A percentile compares a stretch with the other conserved stretches of the same genome.
Evolutionary conservation across 1,140 invertebrate species (phyloP).

Genomic region (Whitmania pigra): DNA sequence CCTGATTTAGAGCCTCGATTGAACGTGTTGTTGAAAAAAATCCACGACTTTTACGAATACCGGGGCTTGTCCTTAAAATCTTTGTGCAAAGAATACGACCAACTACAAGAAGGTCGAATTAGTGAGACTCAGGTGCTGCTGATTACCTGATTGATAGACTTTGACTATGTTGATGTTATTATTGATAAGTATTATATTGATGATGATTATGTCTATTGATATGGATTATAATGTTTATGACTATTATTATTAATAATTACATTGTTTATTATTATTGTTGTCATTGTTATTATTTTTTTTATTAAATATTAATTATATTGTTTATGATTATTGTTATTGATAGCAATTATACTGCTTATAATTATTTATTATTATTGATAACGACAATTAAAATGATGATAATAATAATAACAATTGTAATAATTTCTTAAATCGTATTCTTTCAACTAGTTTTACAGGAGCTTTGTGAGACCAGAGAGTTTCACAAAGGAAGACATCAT

Average conservation of each 20-base stretch:
- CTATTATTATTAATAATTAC: neutral
- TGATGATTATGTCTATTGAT: neutral
- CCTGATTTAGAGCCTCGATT: neutral
- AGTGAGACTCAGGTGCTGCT: conserved; percentile 1
- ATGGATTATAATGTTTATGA: no score
- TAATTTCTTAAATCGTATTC: neutral
- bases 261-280: neutral
- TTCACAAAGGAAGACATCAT: neutral
- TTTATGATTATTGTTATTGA: neutral
- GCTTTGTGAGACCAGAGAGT: neutral
- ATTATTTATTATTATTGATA: neutral
- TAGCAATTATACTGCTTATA: no score
- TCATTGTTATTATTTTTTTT: no score
- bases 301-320: no score
- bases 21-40: neutral
- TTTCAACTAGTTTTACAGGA: conserved; percentile 3
- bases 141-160: neutral
- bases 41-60: neutral
- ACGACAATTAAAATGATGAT: neutral
- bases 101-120: neutral
- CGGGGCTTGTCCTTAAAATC: neutral
- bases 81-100: neutral
- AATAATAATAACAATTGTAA: neutral
- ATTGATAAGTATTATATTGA: no score
- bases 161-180: no score